Evolutionary conservation across 2,797 vertebrate genomes (phyloP).

Genomic region (Dermochelys coriacea): DNA sequence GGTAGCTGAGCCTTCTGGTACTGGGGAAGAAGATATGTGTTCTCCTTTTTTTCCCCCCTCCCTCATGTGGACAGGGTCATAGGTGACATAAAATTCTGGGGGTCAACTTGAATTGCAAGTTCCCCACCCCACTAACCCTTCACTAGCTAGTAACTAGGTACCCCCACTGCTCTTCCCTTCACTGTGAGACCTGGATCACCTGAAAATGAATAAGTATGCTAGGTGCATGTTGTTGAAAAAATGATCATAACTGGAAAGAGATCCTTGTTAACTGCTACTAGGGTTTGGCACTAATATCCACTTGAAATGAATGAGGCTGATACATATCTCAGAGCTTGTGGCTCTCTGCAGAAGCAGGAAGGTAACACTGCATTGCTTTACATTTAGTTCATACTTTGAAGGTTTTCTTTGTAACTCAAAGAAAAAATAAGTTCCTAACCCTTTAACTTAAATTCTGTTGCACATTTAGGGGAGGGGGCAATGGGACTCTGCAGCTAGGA

Average conservation of each 20-base stretch:
- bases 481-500: neutral
- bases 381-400: neutral
- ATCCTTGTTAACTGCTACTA: neutral
- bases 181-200: neutral
- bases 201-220: neutral
- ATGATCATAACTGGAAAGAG: neutral
- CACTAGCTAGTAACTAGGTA: neutral
- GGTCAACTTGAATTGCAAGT: neutral
- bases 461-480: neutral
- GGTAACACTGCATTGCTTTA: neutral
- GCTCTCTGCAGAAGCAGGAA: neutral
- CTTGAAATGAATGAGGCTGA: neutral
- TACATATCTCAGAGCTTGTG: neutral
- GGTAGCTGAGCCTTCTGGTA: neutral
- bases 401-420: neutral
- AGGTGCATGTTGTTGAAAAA: neutral
- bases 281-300: neutral
- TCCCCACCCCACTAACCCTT: neutral
- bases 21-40: neutral
- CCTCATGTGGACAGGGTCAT: neutral
- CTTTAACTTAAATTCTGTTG: neutral
- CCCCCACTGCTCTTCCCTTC: neutral
- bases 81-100: neutral
- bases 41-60: neutral
- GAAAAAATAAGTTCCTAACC: neutral